Evolutionary conservation across 53 echinoderm and acorn worm species (phyloP).

Genomic region (Echinometra lucunter): DNA sequence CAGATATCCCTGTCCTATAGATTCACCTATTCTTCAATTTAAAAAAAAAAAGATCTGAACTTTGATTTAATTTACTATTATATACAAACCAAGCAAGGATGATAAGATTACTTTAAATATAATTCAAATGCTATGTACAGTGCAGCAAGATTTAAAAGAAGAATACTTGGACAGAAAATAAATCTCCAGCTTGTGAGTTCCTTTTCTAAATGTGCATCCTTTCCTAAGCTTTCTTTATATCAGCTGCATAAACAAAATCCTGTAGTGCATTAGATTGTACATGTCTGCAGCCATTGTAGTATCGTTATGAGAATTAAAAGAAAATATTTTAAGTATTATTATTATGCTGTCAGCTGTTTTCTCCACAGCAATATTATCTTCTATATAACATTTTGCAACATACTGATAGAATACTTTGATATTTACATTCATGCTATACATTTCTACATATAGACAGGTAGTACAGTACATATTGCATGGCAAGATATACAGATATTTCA

Average conservation of each 20-base stretch:
- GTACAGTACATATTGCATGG: constrained; percentile 52
- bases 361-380: neutral
- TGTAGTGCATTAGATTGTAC: constrained; percentile 40
- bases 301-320: neutral
- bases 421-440: constrained; percentile 49
- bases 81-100: no score
- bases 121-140: constrained; percentile 62
- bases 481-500: constrained; percentile 55
- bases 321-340: neutral
- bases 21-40: neutral
- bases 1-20: neutral
- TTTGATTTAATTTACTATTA: no score
- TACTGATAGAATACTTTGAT: constrained; percentile 11
- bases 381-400: neutral
- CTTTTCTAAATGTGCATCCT: neutral
- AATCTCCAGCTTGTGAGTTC: neutral
- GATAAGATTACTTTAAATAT: constrained; percentile 39
- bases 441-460: constrained; percentile 33
- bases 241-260: constrained; percentile 9
- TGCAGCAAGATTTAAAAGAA: constrained; percentile 46
- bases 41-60: neutral
- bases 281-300: constrained; percentile 52
- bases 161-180: neutral
- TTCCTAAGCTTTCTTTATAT: constrained; percentile 39
- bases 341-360: neutral